Evolutionary conservation across 2,888 invertebrate species (phyloP), one percentile per base, ranked within the genome.

Genomic region (Xylocampa areola): DNA sequence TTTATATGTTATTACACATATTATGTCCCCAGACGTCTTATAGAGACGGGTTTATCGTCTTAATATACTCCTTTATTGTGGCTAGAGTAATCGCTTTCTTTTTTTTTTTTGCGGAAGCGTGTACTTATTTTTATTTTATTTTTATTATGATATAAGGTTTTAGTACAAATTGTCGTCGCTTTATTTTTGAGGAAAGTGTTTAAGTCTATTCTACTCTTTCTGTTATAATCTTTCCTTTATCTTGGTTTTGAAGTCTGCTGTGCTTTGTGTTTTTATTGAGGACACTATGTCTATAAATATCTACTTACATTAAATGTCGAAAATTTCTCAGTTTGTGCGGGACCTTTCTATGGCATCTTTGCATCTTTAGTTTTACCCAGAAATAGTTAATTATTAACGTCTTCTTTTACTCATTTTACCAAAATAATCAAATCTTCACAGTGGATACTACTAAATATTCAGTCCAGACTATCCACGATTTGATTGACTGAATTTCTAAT

Each of bases 1-100:
- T 71, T 68, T 72, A 71, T 70, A 68, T 72, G 53, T 68, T 72
- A 72, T 71, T 71, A 66, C 72, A 62, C 62, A 62, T 71, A 71
- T 59, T 52, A 68, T 59, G 61, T 61, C 45, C 49, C 37, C 35
- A 36, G 55, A 19, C 68, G 57, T 66, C 58, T 53, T 57, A 53
- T 45, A 45, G 27, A 53, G 58, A 58, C 45, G 62, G 55, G 57
- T 72, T 72, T 72, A 72, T 72, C 66, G 72, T 69, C 69, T 69
- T 72, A 72, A 72, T 72, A 69, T 69, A 69, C 47, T 66, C 67
- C 52, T 63, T 69, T 63, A 72, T 69, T 69, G 69, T 48, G 35
- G 36, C 41, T 33, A 33, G 45, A 66, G 67, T 72, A 72, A 72
- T 72, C 69, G 69, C 47, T 61, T 63, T 68, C 72, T 59, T 45